Evolutionary conservation across 2,113 vertebrate genomes (phyloP).

Genomic region (Menura novaehollandiae): DNA sequence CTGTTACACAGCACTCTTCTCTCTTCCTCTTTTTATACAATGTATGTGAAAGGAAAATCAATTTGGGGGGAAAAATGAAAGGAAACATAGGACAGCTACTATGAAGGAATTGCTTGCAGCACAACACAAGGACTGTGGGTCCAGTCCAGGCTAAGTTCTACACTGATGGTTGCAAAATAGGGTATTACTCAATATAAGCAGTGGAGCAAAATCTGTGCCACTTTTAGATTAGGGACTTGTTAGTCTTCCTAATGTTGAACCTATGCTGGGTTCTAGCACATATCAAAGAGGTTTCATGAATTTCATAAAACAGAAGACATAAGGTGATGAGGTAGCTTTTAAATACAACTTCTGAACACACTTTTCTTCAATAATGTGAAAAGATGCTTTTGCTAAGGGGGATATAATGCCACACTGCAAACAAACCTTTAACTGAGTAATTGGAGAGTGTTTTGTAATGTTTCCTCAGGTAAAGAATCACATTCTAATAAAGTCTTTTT

Average conservation of each 20-base stretch:
- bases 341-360: slow-evolving; percentile 1
- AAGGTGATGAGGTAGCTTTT: not conserved
- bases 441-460: slow-evolving; percentile 8
- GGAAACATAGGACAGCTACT: not conserved
- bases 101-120: not conserved
- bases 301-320: not conserved
- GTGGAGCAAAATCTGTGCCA: not conserved
- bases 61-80: not conserved
- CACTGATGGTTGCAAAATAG: not conserved
- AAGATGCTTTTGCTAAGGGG: not conserved
- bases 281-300: not conserved
- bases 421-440: slow-evolving; percentile 9
- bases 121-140: not conserved
- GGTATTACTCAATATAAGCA: not conserved
- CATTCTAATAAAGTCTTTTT: not conserved
- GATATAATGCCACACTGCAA: not conserved
- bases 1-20: not conserved
- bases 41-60: not conserved
- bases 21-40: not conserved
- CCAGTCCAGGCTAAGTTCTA: not conserved
- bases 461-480: slow-evolving; percentile 15
- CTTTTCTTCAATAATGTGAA: not conserved
- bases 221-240: not conserved
- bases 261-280: not conserved
- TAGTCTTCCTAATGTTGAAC: not conserved